Percentiles rank a stretch among this genome's conserved stretches.
These are phyloP conservation scores for Escarpia spicata DNA, from an alignment of 2,888 invertebrate species.

Conservation along the genomic window DNA sequence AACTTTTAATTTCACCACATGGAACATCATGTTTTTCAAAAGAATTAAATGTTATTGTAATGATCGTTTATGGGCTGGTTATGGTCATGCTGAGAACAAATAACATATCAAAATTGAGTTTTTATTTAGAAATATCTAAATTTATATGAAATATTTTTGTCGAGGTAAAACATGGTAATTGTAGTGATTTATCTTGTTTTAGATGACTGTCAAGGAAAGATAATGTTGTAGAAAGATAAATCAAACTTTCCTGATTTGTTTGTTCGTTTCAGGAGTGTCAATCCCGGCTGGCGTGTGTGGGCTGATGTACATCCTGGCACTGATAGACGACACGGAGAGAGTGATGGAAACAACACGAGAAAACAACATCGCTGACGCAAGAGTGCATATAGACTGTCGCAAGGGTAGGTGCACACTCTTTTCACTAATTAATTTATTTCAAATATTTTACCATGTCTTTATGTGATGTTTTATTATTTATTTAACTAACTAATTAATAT, in stretches of 20 bases:
- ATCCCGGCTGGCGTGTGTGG: constrained; percentile 19
- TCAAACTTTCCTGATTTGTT: background rate
- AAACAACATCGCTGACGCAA: constrained; percentile 7
- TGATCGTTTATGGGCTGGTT: background rate
- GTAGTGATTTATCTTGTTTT: no score
- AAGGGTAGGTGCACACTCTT: background rate
- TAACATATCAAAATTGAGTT: background rate
- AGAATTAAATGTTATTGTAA: background rate
- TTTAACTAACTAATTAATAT: no score
- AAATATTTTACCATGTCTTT: no score
- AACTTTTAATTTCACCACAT: no score
- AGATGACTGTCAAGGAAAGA: no score
- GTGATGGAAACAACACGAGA: background rate
- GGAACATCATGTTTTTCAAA: no score
- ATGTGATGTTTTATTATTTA: no score
- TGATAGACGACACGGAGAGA: constrained; percentile 20
- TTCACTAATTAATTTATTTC: background rate
- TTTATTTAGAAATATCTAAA: background rate
- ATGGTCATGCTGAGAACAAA: background rate
- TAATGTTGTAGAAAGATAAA: background rate
- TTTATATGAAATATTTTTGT: no score
- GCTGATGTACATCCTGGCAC: background rate
- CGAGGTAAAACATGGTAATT: no score
- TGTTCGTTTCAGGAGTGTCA: background rate
- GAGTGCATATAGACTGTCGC: background rate